Conservation (phyloP, 2,113 vertebrate genomes). For the Nothoprocta perdicaria region DNA sequence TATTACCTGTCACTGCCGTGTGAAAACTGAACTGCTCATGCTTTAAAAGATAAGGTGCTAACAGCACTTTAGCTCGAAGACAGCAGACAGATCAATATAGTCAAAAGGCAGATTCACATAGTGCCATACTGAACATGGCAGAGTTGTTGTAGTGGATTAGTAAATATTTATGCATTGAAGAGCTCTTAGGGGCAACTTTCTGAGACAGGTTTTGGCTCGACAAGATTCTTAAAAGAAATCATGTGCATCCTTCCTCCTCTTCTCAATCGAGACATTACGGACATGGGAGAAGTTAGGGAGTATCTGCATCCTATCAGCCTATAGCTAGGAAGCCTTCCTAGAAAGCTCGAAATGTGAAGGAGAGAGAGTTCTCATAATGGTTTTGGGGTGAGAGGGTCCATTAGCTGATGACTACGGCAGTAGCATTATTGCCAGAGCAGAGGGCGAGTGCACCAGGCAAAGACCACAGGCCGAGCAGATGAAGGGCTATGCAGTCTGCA, state of each 20-base stretch:
- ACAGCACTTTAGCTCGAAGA: conserved; percentile 40
- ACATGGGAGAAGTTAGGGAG: neutral
- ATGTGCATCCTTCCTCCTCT: neutral
- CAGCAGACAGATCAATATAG: conserved; percentile 35
- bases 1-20: conserved; percentile 62
- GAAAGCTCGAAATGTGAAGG: no score
- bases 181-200: neutral
- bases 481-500: no score
- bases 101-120: neutral
- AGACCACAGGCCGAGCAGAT: no score
- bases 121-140: neutral
- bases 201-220: neutral
- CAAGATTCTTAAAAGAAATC: neutral
- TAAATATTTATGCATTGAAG: neutral
- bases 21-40: neutral
- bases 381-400: no score
- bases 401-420: no score
- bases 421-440: no score
- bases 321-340: neutral
- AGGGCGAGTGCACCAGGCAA: no score
- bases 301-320: neutral
- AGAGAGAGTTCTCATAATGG: no score
- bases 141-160: neutral
- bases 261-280: neutral
- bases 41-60: conserved; percentile 45